Evolutionary conservation across 1,140 invertebrate species (phyloP), one percentile per base, ranked within the genome.

Genomic region (Halyomorpha halys): DNA sequence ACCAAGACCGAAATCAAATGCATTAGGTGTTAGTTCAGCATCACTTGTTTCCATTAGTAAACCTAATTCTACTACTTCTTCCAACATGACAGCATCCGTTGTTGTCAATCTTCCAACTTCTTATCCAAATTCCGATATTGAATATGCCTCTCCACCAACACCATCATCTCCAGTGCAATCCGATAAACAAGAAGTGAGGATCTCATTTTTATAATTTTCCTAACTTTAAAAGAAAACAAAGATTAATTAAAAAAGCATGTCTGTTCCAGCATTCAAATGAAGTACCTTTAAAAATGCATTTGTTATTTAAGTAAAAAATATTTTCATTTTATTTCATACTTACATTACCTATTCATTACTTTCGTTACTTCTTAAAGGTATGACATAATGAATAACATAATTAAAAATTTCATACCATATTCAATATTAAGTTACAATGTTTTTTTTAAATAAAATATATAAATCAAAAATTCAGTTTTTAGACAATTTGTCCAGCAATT

Each of bases 11-110:
- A 53, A 56, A 62, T 34, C 47, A 56, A 39, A 51, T 65, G 67
- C 14, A 47, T 63, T 51, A 60, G 60, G 8, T 34, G 64, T 27
- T 23, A 63, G 34, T 30, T 68, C 66, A 34, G 66, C 68, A 51
- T 71, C 71, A 19, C 49, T 72, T 19, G 68, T 68, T 14, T 68
- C 70, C 27, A 67, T 69, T 30, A 70, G 69, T 65, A 72, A 73
- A 63, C 71, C 73, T 53, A 72, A 74, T 63, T 73, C 72, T 18
- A 72, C 71, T 18, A 73, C 71, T 18, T 73, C 72, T 39, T 73
- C 72, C 66, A 73, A 72, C 39, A 71, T 72, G 67, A 73, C 72
- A n/a, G 72, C 72, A 18, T 72, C 70, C 19, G 73, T 74, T 5
- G 70, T 74, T 9, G 73, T 74, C 25, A 74, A 74, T 63, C 65